Base-by-base conservation (phyloP, 2,888 invertebrate species). In the Pheosia gnoma region DNA sequence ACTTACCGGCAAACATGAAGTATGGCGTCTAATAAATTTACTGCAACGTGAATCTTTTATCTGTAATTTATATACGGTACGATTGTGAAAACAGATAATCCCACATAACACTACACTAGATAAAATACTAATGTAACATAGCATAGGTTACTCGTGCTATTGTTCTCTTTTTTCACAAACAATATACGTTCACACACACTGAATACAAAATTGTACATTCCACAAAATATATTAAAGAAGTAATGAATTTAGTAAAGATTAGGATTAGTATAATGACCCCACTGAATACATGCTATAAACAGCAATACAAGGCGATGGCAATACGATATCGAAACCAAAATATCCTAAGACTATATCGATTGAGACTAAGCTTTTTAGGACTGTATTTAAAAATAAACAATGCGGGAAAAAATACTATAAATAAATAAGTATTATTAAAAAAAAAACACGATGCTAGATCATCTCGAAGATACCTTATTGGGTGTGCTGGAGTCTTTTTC, bases 401-500 rank as follows among this genome's bases (percentile, higher is more conserved):
- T 69, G 63, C 73, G 75, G 72, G 68, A 70, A 74, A 75, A 73
- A 66, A 73, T 70, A 25, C 25, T 25, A 25, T 25, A 25, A 25
- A 25, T 25, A 25, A 25, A 25, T 67, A 68, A 67, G 67, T 71
- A 66, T 61, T 67, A 75, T 72, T 67, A 58, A 56, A 60, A 66
- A 71, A 60, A 68, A 66, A 72, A 66, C 68, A 74, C 74, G 58
- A 78, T 59, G 65, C 72, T 66, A 81, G 81, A 75, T 81, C 84
- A 81, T 85, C 82, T 84, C 82, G 82, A 84, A 77, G 87, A 87
- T 96, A 96, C 96, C 96, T 96, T 96, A 81, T 94, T 91, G 79
- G 96, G 95, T 84, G 95, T 95, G 85, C 94, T 94, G 85, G 94
- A 95, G 94, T 90, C 95, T 95, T 95, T 96, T 90, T 96, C 96